Percentiles rank a stretch among this genome's conserved stretches.
Evolutionary conservation across 2,113 vertebrate genomes (phyloP).

Genomic region (Gyps fulvus): DNA sequence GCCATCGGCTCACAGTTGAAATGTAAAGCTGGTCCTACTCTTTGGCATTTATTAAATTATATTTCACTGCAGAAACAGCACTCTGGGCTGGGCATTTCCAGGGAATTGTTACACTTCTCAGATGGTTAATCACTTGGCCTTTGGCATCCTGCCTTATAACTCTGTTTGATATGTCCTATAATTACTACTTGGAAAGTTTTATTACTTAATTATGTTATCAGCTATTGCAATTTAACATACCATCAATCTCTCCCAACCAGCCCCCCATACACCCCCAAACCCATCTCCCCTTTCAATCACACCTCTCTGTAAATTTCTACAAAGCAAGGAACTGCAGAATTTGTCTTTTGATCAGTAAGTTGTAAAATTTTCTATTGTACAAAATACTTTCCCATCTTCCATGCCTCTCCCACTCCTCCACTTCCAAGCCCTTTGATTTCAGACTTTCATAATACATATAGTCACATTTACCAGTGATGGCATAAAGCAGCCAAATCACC

Average conservation of each 20-base stretch:
- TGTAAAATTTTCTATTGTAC: not conserved
- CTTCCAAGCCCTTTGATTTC: not conserved
- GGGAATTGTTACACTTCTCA: slow-evolving; percentile 23
- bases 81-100: not conserved
- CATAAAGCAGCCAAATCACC: not conserved
- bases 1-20: not conserved
- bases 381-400: not conserved
- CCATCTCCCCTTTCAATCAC: not conserved
- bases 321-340: not conserved
- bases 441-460: not conserved
- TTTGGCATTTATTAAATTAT: not conserved
- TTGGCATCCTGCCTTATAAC: slow-evolving; percentile 29
- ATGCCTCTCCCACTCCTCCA: not conserved
- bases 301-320: not conserved
- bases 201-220: slow-evolving; percentile 41
- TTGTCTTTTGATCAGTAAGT: not conserved
- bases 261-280: not conserved
- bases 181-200: slow-evolving; percentile 43
- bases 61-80: not conserved
- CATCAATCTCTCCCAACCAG: not conserved
- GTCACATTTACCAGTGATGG: not conserved
- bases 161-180: slow-evolving; percentile 9
- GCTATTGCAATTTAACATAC: not conserved
- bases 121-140: slow-evolving; percentile 26
- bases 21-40: not conserved